Evolutionary conservation across 2,797 vertebrate genomes (phyloP), one percentile per base, ranked within the genome.

Genomic region (Tachyglossus aculeatus): DNA sequence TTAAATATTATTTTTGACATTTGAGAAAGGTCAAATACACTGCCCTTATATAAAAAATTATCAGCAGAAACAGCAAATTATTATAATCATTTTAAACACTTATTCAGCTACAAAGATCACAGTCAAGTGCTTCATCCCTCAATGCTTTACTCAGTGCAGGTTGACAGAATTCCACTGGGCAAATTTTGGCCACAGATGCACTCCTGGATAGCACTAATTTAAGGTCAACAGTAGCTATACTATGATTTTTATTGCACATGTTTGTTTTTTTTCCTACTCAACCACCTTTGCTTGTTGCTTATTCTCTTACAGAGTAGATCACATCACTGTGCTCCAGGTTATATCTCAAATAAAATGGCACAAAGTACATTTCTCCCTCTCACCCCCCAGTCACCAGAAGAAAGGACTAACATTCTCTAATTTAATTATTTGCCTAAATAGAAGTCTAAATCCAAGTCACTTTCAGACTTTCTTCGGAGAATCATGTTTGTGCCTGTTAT

Each of bases 1-100:
- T 91, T 90, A 90, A 93, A 91, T 91, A 89, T 90, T 91, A 91
- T 89, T 91, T 82, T 80, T 93, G 90, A 88, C 90, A 92, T 93
- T 93, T 93, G 63, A 33, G 77, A 93, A 93, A 93, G 91, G 92
- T 93, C 91, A 91, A 84, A 90, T 83, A 67, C 74, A 59, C 86
- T 80, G 64, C 71, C 59, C 80, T 86, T 78, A 82, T 86, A 79
- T 51, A 86, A 88, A 90, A n/a, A 77, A 37, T 60, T 84, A 78
- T 84, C 88, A 90, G 71, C 34, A 80, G 50, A 61, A 86, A 90
- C 80, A 89, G 79, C 89, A 88, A 90, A 89, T 89, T 87, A 90
- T 88, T 88, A 75, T 69, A 82, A 88, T 84, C 81, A 85, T 77
- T 84, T 77, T 74, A 60, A 88, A 82, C 74, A 86, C 71, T 88